phyloP scores from a whole-genome alignment of 1,140 invertebrate species.

The Sesamia nonagrioides region DNA sequence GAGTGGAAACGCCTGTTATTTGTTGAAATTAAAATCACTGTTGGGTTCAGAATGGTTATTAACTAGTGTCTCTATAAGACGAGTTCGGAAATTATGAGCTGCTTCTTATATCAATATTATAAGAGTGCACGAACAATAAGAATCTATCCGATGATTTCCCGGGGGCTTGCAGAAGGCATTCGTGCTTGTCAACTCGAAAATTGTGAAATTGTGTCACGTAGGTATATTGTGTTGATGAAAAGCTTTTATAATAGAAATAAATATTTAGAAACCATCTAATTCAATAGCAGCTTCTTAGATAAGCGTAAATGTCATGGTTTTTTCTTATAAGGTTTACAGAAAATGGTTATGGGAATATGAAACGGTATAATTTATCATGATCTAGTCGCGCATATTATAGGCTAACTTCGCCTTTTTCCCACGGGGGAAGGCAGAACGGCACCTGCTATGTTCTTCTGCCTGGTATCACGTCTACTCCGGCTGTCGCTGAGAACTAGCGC shows the following conservation, averaged over 20 bases:
- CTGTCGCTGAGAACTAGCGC: no score
- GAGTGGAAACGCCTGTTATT: neutral
- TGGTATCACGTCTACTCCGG: no score
- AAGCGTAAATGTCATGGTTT: no score
- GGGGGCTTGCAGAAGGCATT: neutral
- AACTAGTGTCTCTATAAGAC: neutral
- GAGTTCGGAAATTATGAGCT: neutral
- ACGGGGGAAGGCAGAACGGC: no score
- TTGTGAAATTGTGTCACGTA: neutral
- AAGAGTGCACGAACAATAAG: slow-evolving; percentile 1
- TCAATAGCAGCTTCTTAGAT: neutral
- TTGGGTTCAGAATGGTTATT: no score
- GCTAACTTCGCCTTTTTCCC: neutral
- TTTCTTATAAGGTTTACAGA: neutral
- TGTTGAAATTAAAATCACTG: no score
- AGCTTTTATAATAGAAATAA: neutral
- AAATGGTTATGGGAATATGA: neutral
- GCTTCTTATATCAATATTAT: neutral
- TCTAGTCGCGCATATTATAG: neutral
- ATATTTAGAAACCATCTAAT: neutral
- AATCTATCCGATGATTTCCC: neutral
- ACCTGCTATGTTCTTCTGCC: no score
- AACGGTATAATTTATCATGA: neutral
- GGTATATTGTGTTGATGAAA: neutral
- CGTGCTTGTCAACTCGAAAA: neutral